Conservation (phyloP, 2,888 invertebrate species). For the Philereme vetulata region DNA sequence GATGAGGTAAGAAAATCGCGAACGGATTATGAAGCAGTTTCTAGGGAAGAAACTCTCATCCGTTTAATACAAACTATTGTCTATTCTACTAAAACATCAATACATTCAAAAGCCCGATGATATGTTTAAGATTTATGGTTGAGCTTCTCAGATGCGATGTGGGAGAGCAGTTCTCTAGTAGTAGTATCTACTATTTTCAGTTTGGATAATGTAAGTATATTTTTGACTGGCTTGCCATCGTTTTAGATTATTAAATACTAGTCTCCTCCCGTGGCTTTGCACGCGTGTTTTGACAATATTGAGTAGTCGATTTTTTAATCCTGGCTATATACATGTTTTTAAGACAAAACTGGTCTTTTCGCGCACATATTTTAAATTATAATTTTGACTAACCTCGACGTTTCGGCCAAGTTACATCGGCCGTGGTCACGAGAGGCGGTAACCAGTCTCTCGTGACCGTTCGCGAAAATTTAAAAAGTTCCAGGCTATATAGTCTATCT, state of each 20-base stretch:
- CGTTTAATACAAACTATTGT: conserved; percentile 3
- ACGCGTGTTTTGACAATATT: too few relatives aligned
- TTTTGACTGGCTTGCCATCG: conserved; percentile 32
- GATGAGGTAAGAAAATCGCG: neutral
- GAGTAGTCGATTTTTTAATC: too few relatives aligned
- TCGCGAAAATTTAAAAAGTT: too few relatives aligned
- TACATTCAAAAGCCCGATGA: conserved; percentile 63
- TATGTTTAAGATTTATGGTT: conserved; percentile 72
- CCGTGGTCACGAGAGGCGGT: too few relatives aligned
- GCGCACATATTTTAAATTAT: too few relatives aligned
- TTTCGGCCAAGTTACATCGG: too few relatives aligned
- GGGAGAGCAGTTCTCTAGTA: conserved; percentile 66
- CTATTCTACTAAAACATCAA: conserved; percentile 27
- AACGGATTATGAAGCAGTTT: neutral
- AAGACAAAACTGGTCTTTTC: too few relatives aligned
- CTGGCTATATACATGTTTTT: too few relatives aligned
- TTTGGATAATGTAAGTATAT: conserved; percentile 56
- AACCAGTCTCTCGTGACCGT: too few relatives aligned
- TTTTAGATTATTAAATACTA: neutral
- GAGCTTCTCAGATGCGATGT: conserved; percentile 64
- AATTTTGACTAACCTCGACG: too few relatives aligned
- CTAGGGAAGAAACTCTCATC: neutral
- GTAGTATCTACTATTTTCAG: conserved; percentile 60
- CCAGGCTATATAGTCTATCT: too few relatives aligned
- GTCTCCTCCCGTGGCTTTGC: too few relatives aligned